Evolutionary conservation across 2,888 invertebrate species (phyloP).

Genomic region (Pyrgus malvae): DNA sequence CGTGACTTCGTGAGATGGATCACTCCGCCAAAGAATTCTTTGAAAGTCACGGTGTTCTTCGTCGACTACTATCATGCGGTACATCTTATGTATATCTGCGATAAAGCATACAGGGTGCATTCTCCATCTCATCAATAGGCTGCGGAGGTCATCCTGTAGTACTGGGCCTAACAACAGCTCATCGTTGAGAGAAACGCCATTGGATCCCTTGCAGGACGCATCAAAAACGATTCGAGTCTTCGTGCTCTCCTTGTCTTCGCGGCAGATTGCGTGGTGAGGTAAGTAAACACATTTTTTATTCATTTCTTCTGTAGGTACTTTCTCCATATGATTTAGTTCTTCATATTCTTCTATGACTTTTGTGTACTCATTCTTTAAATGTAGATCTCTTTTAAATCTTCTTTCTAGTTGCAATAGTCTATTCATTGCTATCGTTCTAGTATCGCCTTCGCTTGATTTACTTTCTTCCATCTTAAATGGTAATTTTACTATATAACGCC

Average conservation of each 20-base stretch:
- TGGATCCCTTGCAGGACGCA: slow-evolving; percentile 24
- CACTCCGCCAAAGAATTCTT: slow-evolving; percentile 26
- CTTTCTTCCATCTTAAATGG: neutral
- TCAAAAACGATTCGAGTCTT: slow-evolving; percentile 33
- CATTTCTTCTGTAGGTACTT: slow-evolving; percentile 1
- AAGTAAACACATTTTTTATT: slow-evolving; percentile 6
- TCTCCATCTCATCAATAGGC: slow-evolving; percentile 37
- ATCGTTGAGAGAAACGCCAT: slow-evolving; percentile 36
- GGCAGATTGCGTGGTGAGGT: slow-evolving; percentile 32
- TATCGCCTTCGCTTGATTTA: neutral
- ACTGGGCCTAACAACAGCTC: slow-evolving; percentile 35
- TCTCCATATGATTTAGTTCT: neutral
- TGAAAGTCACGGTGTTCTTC: slow-evolving; percentile 35
- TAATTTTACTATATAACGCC: neutral
- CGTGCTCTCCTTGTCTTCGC: slow-evolving; percentile 22
- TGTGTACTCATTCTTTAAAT: neutral
- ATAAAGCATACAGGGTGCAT: slow-evolving; percentile 34
- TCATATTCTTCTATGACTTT: neutral
- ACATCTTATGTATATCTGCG: slow-evolving; percentile 41
- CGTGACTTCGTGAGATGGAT: slow-evolving; percentile 11
- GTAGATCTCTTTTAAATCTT: neutral
- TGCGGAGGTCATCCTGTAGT: slow-evolving; percentile 36
- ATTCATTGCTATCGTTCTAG: neutral
- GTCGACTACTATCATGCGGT: slow-evolving; percentile 34
- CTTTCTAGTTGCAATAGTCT: neutral